phyloP scores from a whole-genome alignment of 2,888 invertebrate species.

The Nomada hirtipes region DNA sequence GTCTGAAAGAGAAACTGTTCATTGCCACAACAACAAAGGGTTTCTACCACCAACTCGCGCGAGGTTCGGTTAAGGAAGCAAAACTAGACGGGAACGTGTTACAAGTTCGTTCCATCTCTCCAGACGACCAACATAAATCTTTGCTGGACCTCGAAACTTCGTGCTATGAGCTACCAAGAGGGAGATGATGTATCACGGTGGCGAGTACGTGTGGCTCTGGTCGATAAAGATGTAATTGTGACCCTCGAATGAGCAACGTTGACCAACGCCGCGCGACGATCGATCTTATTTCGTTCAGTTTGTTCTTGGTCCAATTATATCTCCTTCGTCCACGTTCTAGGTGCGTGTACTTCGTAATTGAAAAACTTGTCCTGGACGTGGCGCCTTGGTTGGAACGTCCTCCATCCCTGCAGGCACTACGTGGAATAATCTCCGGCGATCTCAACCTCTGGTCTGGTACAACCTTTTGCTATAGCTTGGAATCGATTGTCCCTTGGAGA shows the following conservation, averaged over 20 bases:
- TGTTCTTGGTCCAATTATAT: constrained; percentile 65
- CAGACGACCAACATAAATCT: constrained; percentile 71
- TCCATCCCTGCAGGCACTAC: constrained; percentile 17
- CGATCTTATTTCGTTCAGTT: constrained; percentile 64
- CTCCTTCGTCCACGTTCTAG: constrained; percentile 10
- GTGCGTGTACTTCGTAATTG: constrained; percentile 56
- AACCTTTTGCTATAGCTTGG: not conserved
- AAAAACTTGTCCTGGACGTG: constrained; percentile 55
- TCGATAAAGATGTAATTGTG: constrained; percentile 76
- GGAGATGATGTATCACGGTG: constrained; percentile 74
- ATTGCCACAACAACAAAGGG: not conserved
- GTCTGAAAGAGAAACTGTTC: constrained; percentile 9
- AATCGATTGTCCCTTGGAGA: constrained; percentile 31
- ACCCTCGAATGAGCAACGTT: constrained; percentile 49
- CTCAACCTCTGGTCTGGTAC: not conserved
- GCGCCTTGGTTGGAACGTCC: constrained; percentile 22
- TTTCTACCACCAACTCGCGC: constrained; percentile 9
- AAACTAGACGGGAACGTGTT: constrained; percentile 8
- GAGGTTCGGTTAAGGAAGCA: not conserved
- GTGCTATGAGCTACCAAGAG: constrained; percentile 48
- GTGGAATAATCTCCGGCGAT: constrained; percentile 45
- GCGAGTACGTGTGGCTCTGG: constrained; percentile 50
- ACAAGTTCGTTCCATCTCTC: constrained; percentile 45
- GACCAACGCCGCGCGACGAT: constrained; percentile 51
- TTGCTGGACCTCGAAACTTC: constrained; percentile 70